Percentiles rank a stretch among this genome's conserved stretches.
These are phyloP conservation scores for Lutjanus erythropterus DNA, from an alignment of 2,113 vertebrate species.

Conservation along the genomic window DNA sequence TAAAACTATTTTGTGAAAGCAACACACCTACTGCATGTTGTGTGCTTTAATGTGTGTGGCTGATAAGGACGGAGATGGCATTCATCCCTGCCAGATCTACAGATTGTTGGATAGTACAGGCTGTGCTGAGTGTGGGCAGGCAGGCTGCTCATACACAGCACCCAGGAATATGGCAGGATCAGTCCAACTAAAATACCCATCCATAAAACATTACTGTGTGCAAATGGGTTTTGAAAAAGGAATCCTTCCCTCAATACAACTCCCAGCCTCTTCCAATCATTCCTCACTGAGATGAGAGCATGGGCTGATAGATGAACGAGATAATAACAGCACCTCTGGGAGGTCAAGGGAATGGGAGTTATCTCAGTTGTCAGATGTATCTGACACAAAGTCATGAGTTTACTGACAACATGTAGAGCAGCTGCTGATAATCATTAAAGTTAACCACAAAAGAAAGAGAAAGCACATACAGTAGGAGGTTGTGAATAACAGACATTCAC, in stretches of 20 bases:
- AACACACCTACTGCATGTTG: constrained; percentile 39
- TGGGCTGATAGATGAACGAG: constrained; percentile 15
- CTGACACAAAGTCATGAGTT: constrained; percentile 18
- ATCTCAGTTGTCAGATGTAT: constrained; percentile 24
- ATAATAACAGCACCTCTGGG: constrained; percentile 20
- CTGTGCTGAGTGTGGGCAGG: constrained; percentile 56
- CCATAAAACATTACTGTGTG: constrained; percentile 56
- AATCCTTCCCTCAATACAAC: constrained; percentile 28
- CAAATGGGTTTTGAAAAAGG: constrained; percentile 52
- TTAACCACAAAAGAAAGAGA: background rate
- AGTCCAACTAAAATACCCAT: constrained; percentile 46
- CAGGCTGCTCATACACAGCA: constrained; percentile 39
- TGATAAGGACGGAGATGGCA: constrained; percentile 16
- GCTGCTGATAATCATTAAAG: constrained; percentile 8
- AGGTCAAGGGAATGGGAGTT: constrained; percentile 6
- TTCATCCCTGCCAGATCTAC: constrained; percentile 66
- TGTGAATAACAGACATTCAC: background rate
- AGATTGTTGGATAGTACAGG: constrained; percentile 60
- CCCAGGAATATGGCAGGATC: constrained; percentile 6
- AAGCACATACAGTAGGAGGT: background rate
- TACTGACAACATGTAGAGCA: constrained; percentile 33
- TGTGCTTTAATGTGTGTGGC: constrained; percentile 15
- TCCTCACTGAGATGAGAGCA: constrained; percentile 33
- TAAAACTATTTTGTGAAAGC: constrained; percentile 89
- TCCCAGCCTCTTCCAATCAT: constrained; percentile 10